Evolutionary conservation across 2,797 vertebrate genomes (phyloP).

Genomic region (Arnoldichthys spilopterus): DNA sequence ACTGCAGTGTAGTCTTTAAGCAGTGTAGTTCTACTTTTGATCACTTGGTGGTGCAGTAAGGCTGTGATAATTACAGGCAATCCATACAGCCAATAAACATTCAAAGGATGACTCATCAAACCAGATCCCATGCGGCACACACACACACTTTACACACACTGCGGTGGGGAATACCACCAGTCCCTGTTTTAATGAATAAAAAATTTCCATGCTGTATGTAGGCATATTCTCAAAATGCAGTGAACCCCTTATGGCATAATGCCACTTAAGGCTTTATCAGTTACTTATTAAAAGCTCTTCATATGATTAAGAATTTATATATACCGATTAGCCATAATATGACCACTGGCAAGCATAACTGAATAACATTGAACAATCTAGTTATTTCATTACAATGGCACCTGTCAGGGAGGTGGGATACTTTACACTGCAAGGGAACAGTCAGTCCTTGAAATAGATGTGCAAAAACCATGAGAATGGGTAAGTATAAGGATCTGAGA

Average conservation of each 20-base stretch:
- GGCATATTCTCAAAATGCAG: neutral
- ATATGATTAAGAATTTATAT: too few relatives aligned
- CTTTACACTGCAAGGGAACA: too few relatives aligned
- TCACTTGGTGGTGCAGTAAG: constrained; percentile 47
- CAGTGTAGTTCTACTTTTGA: neutral
- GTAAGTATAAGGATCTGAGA: too few relatives aligned
- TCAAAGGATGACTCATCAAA: constrained; percentile 55
- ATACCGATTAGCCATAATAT: too few relatives aligned
- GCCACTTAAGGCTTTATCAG: neutral
- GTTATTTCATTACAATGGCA: too few relatives aligned
- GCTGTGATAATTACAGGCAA: neutral
- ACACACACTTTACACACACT: constrained; percentile 42
- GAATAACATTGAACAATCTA: too few relatives aligned
- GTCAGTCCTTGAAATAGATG: too few relatives aligned
- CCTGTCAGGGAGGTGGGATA: too few relatives aligned
- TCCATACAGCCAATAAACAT: constrained; percentile 24
- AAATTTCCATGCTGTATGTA: neutral
- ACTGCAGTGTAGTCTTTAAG: neutral
- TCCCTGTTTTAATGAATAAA: constrained; percentile 11
- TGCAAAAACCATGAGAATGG: too few relatives aligned
- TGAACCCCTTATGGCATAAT: too few relatives aligned
- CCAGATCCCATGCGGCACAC: constrained; percentile 38
- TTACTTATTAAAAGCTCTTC: too few relatives aligned
- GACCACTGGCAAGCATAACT: too few relatives aligned
- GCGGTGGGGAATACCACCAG: constrained; percentile 45